Evolutionary conservation across 2,113 vertebrate species (phyloP).

Genomic region (Merops nubicus): DNA sequence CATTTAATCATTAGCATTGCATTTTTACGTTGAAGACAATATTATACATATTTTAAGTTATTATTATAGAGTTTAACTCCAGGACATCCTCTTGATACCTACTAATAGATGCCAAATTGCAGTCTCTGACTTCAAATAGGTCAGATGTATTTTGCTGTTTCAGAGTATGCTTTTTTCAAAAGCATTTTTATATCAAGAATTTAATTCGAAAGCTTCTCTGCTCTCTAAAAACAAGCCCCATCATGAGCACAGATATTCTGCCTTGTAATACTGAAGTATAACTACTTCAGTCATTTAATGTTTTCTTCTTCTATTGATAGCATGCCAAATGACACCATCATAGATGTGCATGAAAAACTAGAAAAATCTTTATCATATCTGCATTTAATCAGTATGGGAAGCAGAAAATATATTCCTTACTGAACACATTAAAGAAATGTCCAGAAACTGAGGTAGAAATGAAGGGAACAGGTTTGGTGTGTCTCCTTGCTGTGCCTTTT

Average conservation of each 20-base stretch:
- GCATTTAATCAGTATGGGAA: neutral
- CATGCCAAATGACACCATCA: neutral
- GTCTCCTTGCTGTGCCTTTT: neutral
- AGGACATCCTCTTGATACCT: neutral
- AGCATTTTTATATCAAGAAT: neutral
- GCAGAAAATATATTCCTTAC: neutral
- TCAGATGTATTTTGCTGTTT: neutral
- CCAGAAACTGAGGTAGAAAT: neutral
- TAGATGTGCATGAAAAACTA: neutral
- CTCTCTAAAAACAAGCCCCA: neutral
- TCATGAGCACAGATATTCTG: neutral
- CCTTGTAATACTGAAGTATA: neutral
- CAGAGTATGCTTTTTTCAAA: neutral
- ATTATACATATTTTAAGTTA: neutral
- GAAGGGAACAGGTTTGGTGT: neutral
- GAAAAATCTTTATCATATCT: neutral
- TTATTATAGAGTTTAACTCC: neutral
- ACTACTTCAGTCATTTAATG: neutral
- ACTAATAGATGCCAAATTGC: neutral
- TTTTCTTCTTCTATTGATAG: conserved; percentile 21
- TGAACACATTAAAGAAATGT: neutral
- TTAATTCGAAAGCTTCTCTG: neutral
- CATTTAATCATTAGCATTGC: neutral
- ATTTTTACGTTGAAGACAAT: neutral
- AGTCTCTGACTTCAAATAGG: neutral